phyloP scores from a whole-genome alignment of 2,113 vertebrate species.

The Scalopus aquaticus region DNA sequence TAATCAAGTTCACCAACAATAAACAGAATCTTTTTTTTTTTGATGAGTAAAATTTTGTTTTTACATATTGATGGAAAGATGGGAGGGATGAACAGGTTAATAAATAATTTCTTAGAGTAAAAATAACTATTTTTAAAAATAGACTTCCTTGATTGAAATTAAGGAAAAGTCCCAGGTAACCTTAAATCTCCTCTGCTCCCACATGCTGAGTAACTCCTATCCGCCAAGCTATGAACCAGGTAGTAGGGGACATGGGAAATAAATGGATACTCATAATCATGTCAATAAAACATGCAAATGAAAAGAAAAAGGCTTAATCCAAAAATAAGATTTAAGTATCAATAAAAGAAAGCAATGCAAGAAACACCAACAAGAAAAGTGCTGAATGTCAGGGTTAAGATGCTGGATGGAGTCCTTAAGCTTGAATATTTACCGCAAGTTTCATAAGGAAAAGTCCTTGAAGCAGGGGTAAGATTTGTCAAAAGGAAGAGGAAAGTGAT shows the following conservation, averaged over 20 bases:
- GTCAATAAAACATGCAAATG: not conserved
- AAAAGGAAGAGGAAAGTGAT: not conserved
- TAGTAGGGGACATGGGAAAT: not conserved
- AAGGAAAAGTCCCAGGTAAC: conserved; percentile 17
- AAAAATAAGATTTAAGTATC: not conserved
- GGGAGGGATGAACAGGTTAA: conserved; percentile 14
- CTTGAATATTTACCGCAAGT: not conserved
- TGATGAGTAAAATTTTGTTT: conserved; percentile 61
- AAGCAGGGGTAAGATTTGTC: not conserved
- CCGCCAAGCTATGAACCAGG: too few species aligned
- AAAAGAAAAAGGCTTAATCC: not conserved
- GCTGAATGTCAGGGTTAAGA: not conserved
- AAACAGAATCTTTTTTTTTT: conserved; percentile 54
- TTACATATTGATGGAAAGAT: conserved; percentile 61
- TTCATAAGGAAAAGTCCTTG: not conserved
- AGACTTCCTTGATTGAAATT: conserved; percentile 62
- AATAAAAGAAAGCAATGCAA: not conserved
- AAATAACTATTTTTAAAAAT: conserved; percentile 56
- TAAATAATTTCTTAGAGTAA: conserved; percentile 48
- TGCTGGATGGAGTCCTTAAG: too few species aligned
- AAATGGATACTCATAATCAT: not conserved
- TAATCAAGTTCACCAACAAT: conserved; percentile 75
- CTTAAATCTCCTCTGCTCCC: conserved; percentile 2
- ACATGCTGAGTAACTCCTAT: not conserved
- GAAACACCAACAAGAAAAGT: not conserved